Percentiles rank a stretch among this genome's conserved stretches.
Conservation (phyloP, 2,113 vertebrate genomes). For the Dromas ardeola region DNA sequence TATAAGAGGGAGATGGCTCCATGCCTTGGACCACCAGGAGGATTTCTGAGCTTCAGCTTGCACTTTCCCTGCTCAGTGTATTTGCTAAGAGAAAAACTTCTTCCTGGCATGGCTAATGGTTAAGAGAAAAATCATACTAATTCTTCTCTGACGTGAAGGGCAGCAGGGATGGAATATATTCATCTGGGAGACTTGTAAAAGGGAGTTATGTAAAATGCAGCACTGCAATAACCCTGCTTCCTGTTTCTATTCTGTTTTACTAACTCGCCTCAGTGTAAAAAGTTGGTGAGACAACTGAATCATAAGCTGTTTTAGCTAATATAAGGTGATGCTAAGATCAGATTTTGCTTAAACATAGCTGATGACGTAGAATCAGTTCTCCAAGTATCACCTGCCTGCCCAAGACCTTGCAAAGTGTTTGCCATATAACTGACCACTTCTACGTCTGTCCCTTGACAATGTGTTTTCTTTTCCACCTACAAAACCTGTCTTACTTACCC, state of each 20-base stretch:
- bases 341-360: neutral
- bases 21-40: neutral
- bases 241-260: neutral
- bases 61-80: neutral
- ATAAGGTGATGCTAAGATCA: neutral
- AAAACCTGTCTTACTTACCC: neutral
- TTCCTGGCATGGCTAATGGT: neutral
- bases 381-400: neutral
- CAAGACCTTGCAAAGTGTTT: neutral
- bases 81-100: neutral
- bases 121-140: neutral
- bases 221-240: neutral
- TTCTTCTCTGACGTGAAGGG: neutral
- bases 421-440: neutral
- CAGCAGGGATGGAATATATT: neutral
- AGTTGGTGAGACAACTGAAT: neutral
- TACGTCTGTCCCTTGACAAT: neutral
- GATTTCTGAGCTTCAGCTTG: neutral
- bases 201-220: neutral
- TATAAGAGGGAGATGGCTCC: neutral
- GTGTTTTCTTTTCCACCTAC: neutral
- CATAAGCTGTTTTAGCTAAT: neutral
- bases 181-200: neutral
- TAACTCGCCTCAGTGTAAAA: neutral
- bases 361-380: neutral